Conservation (phyloP, 2,888 invertebrate species). For the Melieria crassipennis region DNA sequence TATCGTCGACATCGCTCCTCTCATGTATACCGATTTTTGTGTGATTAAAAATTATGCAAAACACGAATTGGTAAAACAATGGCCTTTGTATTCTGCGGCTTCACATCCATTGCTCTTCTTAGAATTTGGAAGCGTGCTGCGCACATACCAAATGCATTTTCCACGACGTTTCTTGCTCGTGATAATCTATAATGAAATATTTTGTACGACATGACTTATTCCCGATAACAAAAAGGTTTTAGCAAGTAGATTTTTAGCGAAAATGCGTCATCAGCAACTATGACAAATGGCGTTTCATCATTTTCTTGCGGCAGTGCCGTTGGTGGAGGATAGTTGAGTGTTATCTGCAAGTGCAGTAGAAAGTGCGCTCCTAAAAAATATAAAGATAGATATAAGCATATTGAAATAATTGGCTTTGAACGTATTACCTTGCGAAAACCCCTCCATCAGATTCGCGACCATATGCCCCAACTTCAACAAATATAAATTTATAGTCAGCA, state of each 20-base stretch:
- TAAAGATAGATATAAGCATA: too few relatives aligned
- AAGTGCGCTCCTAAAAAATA: too few relatives aligned
- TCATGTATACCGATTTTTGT: background rate
- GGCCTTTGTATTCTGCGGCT: conserved; percentile 32
- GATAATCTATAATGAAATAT: conserved; percentile 35
- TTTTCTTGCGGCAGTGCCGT: too few relatives aligned
- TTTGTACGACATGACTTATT: conserved; percentile 5
- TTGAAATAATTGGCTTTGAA: too few relatives aligned
- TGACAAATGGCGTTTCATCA: too few relatives aligned
- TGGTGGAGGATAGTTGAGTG: too few relatives aligned
- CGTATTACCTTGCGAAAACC: too few relatives aligned
- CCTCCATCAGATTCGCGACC: too few relatives aligned
- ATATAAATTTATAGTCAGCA: too few relatives aligned
- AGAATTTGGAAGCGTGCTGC: conserved; percentile 48
- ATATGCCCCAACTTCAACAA: too few relatives aligned
- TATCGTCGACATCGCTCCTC: background rate
- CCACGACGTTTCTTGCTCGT: conserved; percentile 37
- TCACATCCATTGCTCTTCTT: conserved; percentile 43
- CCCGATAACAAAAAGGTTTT: conserved; percentile 7
- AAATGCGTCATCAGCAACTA: conserved; percentile 4
- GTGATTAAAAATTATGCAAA: conserved; percentile 39
- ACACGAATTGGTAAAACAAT: conserved; percentile 37
- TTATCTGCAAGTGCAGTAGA: too few relatives aligned
- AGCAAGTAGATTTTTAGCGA: background rate
- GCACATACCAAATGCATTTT: conserved; percentile 46